Percentiles rank a stretch among this genome's conserved stretches.
Conservation (phyloP, 2,888 invertebrate genomes). For the Schizaphis graminum region DNA sequence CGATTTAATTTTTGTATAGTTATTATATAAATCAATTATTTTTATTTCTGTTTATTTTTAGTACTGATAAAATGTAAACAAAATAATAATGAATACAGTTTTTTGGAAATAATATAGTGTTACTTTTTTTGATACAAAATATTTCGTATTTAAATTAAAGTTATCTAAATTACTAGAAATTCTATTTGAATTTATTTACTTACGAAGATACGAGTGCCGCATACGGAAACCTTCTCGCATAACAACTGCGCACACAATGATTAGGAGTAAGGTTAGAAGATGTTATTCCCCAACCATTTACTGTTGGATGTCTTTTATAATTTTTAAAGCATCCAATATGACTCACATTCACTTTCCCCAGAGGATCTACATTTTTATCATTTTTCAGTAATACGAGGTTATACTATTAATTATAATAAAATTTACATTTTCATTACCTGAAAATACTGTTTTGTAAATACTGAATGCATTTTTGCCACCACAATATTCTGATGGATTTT, state of each 20-base stretch:
- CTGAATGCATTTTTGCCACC: not conserved
- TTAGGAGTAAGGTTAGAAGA: not conserved
- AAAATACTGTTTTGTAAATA: slow-evolving; percentile 17
- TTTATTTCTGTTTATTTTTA: not conserved
- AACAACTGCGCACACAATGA: slow-evolving; percentile 10
- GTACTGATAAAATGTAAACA: not conserved
- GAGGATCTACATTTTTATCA: not conserved
- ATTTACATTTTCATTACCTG: not conserved
- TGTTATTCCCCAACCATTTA: slow-evolving; percentile 32
- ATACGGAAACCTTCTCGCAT: slow-evolving; percentile 22
- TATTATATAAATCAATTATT: not conserved
- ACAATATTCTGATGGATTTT: slow-evolving; percentile 35
- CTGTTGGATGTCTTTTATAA: not conserved
- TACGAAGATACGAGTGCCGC: slow-evolving; percentile 39
- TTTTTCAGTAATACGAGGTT: not conserved
- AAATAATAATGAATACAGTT: not conserved
- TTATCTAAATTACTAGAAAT: not conserved
- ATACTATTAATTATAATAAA: not conserved
- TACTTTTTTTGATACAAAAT: not conserved
- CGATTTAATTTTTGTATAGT: not conserved
- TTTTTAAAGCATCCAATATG: slow-evolving; percentile 27
- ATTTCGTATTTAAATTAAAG: not conserved
- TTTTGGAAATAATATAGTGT: not conserved
- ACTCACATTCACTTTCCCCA: not conserved
- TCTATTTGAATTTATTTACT: not conserved